phyloP scores from a whole-genome alignment of 2,888 invertebrate species.

The Sminthurinus aureus region DNA sequence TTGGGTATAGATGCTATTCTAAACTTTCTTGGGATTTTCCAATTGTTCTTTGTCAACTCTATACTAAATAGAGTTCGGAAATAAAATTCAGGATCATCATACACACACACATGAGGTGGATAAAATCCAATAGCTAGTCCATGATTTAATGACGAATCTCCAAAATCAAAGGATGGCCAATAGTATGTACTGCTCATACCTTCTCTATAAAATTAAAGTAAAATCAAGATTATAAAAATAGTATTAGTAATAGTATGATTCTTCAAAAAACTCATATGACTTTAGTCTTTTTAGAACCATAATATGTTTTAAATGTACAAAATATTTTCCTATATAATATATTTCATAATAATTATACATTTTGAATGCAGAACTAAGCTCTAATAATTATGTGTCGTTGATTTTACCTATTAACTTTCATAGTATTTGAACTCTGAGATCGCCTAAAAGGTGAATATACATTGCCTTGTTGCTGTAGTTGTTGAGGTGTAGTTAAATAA shows the following conservation, averaged over 20 bases:
- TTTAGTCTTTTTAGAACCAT: background rate
- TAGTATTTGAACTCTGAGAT: slow-evolving; percentile 21
- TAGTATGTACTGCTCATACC: slow-evolving; percentile 51
- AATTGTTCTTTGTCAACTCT: slow-evolving; percentile 50
- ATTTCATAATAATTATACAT: too few species aligned
- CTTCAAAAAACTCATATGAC: too few species aligned
- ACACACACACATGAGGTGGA: slow-evolving; percentile 58
- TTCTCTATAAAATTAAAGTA: slow-evolving; percentile 51
- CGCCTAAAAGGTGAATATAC: slow-evolving; percentile 34
- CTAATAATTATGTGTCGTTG: too few species aligned
- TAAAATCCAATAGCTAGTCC: slow-evolving; percentile 57
- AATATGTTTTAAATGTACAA: background rate
- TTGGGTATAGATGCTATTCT: slow-evolving; percentile 30
- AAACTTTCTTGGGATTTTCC: slow-evolving; percentile 55
- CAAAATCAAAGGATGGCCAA: slow-evolving; percentile 58
- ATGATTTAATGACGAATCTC: slow-evolving; percentile 39
- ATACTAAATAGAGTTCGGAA: slow-evolving; percentile 52
- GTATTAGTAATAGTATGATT: too few species aligned
- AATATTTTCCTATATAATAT: background rate
- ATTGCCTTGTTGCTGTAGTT: slow-evolving; percentile 29
- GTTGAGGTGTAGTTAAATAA: background rate
- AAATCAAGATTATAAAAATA: too few species aligned
- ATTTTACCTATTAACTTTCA: slow-evolving; percentile 17
- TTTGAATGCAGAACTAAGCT: too few species aligned
- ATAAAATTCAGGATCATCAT: slow-evolving; percentile 57